Percentiles rank a stretch among this genome's conserved stretches.
These are phyloP conservation scores for Onychostoma macrolepis DNA, from an alignment of 2,113 vertebrate species.

Conservation along the genomic window DNA sequence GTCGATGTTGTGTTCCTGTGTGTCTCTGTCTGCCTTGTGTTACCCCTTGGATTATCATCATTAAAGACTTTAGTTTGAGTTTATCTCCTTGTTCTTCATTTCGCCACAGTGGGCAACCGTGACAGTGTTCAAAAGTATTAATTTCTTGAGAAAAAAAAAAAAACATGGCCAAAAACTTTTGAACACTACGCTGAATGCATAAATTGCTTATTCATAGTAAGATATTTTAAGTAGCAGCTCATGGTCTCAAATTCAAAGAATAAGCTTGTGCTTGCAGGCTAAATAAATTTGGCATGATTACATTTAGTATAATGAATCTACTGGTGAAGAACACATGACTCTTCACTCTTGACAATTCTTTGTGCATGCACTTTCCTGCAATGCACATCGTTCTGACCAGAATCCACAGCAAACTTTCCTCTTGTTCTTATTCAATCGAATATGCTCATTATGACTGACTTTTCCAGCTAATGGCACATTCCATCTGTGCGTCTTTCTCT, in stretches of 20 bases:
- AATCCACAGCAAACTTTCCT: constrained; percentile 3
- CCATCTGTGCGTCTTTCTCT: neutral
- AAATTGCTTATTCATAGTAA: neutral
- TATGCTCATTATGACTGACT: neutral
- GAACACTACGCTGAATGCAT: neutral
- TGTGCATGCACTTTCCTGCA: neutral
- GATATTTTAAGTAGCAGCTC: constrained; percentile 5
- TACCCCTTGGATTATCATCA: no score
- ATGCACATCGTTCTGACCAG: neutral
- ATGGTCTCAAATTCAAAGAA: neutral
- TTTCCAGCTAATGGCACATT: constrained; percentile 3
- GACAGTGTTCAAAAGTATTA: no score
- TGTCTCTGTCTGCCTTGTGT: no score
- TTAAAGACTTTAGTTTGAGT: no score
- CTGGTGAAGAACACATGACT: neutral
- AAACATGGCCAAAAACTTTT: neutral
- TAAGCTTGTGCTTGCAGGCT: neutral
- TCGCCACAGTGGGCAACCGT: no score
- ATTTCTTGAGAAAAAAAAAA: neutral
- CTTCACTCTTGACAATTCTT: neutral
- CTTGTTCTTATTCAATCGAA: neutral
- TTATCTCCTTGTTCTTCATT: no score
- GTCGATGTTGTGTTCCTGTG: no score
- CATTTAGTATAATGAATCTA: constrained; percentile 6
- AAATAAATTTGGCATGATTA: neutral